phyloP scores from a whole-genome alignment of 2,888 invertebrate species.

The Himalopsyche japonica region DNA sequence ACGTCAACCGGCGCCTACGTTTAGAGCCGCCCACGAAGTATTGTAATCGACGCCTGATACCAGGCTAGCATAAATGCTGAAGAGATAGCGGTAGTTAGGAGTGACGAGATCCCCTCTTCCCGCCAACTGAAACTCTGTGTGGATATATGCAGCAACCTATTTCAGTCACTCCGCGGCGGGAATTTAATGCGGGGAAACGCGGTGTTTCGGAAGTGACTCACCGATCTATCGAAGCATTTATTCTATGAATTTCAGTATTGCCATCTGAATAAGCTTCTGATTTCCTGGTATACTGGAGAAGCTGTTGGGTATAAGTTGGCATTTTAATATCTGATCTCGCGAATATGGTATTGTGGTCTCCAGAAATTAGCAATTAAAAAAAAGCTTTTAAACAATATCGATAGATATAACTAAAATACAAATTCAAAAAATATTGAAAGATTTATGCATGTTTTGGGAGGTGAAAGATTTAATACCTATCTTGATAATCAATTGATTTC shows the following conservation, averaged over 20 bases:
- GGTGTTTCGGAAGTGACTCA: background rate
- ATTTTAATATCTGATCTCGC: background rate
- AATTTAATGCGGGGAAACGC: background rate
- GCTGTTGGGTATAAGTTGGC: background rate
- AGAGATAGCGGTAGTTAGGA: constrained; percentile 43
- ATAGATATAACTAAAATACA: no score
- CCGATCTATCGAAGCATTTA: background rate
- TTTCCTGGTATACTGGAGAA: background rate
- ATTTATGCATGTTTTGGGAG: no score
- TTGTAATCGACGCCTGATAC: constrained; percentile 53
- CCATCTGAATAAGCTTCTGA: background rate
- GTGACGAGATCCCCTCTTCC: background rate
- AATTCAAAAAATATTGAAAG: no score
- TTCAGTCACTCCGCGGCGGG: constrained; percentile 18
- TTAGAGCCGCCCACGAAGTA: constrained; percentile 56
- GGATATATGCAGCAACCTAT: constrained; percentile 11
- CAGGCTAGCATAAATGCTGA: constrained; percentile 48
- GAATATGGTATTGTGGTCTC: background rate
- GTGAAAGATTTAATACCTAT: no score
- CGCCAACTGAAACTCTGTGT: background rate
- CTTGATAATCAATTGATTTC: no score
- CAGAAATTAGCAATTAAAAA: no score
- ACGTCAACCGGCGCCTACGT: background rate
- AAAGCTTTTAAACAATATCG: no score
- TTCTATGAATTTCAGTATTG: background rate